Evolutionary conservation across 2,888 invertebrate species (phyloP), one percentile per base, ranked within the genome.

Genomic region (Amaurobius ferox): DNA sequence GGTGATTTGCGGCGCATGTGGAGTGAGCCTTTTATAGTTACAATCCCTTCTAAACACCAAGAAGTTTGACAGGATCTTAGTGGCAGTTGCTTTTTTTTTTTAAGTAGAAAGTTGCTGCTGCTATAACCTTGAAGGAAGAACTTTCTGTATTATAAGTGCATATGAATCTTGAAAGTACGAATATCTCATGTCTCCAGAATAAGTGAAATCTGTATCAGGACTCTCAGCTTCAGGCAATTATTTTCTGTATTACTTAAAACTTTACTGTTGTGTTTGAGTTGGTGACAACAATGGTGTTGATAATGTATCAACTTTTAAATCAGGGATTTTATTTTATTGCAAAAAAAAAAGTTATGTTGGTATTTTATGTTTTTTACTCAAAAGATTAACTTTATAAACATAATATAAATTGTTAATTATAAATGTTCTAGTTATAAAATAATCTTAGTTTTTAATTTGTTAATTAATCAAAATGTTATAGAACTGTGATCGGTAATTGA

Each of bases 1-100:
- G 98, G 98, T 89, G 98, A 98, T 93, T 93, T 98, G 90, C 93
- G 97, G 91, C 94, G 98, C 90, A 98, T 98, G 98, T 98, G 98
- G 98, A 97, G 96, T 91, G 98, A 97, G 92, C 97, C 97, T 89
- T 97, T 97, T 92, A 96, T 96, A 92, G 93, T 95, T 89, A 95
- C 96, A 90, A 94, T 94, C 90, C 94, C 94, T 90, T 94, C 96
- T 89, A 97, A 96, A 92, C 95, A 95, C 92, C 93, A 95, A 93
- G 95, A 95, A 92, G 95, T 95, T 94, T 95, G 89, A 89, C 87
- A 85, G 55, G 32, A 61, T 48, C 39, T 74, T 7, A 86, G 85
- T 86, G 67, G 85, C 85, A 86, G 85, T 86, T 79, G 26, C 85
- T 86, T 86, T 79, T 71, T 86, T 86, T 79, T 71, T 68, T n/a